Percentiles rank a stretch among this genome's conserved stretches.
Evolutionary conservation across 2,888 invertebrate genomes (phyloP).

Genomic region (Eulithis testata): DNA sequence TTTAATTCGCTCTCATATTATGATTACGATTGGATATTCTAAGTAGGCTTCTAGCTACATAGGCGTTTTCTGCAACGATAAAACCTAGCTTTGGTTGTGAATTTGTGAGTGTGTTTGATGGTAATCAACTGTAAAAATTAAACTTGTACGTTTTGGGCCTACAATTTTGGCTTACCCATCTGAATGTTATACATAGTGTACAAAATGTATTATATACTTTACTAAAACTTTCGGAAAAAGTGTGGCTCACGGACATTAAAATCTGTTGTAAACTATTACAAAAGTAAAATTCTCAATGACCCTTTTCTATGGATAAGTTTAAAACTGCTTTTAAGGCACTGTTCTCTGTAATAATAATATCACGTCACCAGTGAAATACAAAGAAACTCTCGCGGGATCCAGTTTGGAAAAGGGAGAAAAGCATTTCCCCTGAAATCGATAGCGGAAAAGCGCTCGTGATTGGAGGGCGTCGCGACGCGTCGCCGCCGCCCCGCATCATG

Average conservation of each 20-base stretch:
- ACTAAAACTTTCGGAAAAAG: no score
- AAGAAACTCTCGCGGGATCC: conserved; percentile 26
- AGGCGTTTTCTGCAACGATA: not conserved
- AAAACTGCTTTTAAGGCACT: not conserved
- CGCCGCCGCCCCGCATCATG: conserved; percentile 69
- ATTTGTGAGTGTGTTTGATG: no score
- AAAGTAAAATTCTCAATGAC: no score
- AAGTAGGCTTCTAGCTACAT: not conserved
- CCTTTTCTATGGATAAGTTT: no score
- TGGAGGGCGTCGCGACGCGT: conserved; percentile 64
- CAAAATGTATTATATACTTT: no score
- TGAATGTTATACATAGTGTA: no score
- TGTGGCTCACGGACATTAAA: no score
- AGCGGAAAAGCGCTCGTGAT: conserved; percentile 65
- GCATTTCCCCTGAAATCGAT: conserved; percentile 70
- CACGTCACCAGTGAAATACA: conserved; percentile 4
- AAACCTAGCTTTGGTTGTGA: not conserved
- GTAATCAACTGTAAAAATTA: no score
- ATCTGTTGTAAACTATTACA: no score
- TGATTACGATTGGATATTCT: conserved; percentile 44
- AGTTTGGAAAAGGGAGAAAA: conserved; percentile 53
- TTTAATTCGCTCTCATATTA: conserved; percentile 21
- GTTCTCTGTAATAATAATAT: not conserved
- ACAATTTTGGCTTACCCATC: no score
- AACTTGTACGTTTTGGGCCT: no score